Percentiles rank a stretch among this genome's conserved stretches.
Conservation (phyloP, 1,140 invertebrate genomes). For the Phymorhynchus buccinoides region DNA sequence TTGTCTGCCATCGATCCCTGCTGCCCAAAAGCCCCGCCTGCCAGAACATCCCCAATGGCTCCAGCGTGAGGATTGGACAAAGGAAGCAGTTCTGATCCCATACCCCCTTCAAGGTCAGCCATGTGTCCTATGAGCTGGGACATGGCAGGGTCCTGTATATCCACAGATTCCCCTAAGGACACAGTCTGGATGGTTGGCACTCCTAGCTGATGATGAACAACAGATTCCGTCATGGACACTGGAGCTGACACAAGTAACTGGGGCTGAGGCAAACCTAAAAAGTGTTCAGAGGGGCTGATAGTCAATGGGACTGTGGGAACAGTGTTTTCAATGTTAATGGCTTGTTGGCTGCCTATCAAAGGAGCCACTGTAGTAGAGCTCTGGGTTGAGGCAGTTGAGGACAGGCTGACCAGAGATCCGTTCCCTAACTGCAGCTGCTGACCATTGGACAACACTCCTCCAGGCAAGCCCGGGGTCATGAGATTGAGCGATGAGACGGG, state of each 20-base stretch:
- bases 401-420: background rate
- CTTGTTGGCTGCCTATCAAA: background rate
- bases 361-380: background rate
- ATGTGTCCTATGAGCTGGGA: conserved; percentile 31
- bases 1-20: conserved; percentile 14
- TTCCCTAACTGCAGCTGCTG: conserved; percentile 29
- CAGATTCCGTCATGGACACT: background rate
- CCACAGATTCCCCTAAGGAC: conserved; percentile 15
- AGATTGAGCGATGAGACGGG: conserved; percentile 8
- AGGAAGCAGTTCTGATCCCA: conserved; percentile 32
- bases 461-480: conserved; percentile 36
- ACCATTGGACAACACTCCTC: conserved; percentile 35
- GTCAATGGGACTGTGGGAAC: conserved; percentile 1
- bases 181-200: conserved; percentile 6
- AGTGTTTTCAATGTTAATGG: background rate
- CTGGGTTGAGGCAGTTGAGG: background rate
- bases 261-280: conserved; percentile 10
- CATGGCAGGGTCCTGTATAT: conserved; percentile 25
- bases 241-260: background rate
- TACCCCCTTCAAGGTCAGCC: conserved; percentile 24
- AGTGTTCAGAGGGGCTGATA: background rate
- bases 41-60: background rate
- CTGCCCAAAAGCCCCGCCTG: conserved; percentile 14
- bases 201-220: conserved; percentile 28
- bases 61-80: conserved; percentile 22